A percentile compares a stretch with the other conserved stretches of the same genome.
Conservation (phyloP, 1,140 invertebrate species). For the Homarus americanus region DNA sequence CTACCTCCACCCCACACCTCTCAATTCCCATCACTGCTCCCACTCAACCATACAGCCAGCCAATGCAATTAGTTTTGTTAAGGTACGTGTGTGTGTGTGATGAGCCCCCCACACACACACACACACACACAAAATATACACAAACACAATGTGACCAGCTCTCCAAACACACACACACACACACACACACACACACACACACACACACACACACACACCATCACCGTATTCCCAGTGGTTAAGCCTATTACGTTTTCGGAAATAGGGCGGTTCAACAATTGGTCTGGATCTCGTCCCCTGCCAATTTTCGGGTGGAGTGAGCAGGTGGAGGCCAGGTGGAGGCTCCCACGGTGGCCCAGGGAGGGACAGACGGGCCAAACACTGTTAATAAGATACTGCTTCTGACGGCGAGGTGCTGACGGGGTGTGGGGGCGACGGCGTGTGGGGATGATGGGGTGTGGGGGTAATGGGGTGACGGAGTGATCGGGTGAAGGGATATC, state of each 20-base stretch:
- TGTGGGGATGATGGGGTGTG: not conserved
- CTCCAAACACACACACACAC: not conserved
- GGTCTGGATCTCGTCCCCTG: slow-evolving; percentile 42
- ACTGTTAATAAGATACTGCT: slow-evolving; percentile 12
- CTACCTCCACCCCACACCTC: not conserved
- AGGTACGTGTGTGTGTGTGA: not conserved
- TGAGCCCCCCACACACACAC: not conserved
- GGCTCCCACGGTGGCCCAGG: slow-evolving; percentile 32
- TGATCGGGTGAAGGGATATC: not conserved
- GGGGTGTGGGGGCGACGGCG: not conserved
- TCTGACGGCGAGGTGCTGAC: not conserved
- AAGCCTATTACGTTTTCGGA: slow-evolving; percentile 55
- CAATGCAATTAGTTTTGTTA: not conserved
- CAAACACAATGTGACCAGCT: not conserved
- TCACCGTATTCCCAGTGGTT: slow-evolving; percentile 33
- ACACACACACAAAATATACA: not conserved
- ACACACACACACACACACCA: not conserved
- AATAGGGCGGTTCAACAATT: slow-evolving; percentile 56
- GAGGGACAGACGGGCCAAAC: slow-evolving; percentile 21
- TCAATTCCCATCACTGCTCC: not conserved
- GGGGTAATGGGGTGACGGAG: not conserved
- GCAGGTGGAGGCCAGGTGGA: slow-evolving; percentile 18
- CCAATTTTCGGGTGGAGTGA: slow-evolving; percentile 50
- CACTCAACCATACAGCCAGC: not conserved
- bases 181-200: not conserved